These are phyloP conservation scores for Ophioninae sp. DNA, from an alignment of 2,888 invertebrate species.

Conservation along the genomic window DNA sequence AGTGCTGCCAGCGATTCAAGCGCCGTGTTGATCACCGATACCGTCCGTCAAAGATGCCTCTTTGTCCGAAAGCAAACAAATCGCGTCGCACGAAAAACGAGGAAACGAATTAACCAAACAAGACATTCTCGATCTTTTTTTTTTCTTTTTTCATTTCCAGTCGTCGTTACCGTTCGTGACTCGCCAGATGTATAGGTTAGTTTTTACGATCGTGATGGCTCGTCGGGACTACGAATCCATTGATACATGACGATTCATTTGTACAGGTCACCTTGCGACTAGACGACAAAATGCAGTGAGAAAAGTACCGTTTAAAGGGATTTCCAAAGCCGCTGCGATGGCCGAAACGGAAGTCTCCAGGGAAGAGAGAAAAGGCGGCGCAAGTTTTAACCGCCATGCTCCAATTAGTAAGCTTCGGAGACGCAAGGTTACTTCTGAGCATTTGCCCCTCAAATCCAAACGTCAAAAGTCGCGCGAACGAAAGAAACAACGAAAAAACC, in stretches of 20 bases:
- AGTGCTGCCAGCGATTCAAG: background rate
- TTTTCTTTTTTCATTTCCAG: too few species aligned
- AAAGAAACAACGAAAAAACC: background rate
- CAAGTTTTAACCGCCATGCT: too few species aligned
- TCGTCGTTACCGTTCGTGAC: background rate
- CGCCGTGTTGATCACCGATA: background rate
- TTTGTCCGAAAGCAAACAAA: background rate
- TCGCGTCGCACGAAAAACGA: background rate
- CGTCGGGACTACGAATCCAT: background rate
- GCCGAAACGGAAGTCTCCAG: background rate
- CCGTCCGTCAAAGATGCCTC: background rate
- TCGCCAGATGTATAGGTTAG: background rate
- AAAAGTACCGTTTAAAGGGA: background rate
- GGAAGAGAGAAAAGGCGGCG: background rate
- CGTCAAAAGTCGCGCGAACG: background rate
- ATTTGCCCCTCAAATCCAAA: too few species aligned
- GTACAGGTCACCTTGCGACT: background rate
- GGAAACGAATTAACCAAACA: background rate
- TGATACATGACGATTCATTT: background rate
- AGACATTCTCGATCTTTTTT: too few species aligned
- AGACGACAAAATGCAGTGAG: background rate
- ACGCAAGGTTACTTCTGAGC: too few species aligned
- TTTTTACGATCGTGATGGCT: background rate
- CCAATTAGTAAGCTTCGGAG: too few species aligned
- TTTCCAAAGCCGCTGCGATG: background rate